A percentile compares a stretch with the other conserved stretches of the same genome.
Conservation (phyloP, 1,140 invertebrate genomes). For the Nephotettix cincticeps region DNA sequence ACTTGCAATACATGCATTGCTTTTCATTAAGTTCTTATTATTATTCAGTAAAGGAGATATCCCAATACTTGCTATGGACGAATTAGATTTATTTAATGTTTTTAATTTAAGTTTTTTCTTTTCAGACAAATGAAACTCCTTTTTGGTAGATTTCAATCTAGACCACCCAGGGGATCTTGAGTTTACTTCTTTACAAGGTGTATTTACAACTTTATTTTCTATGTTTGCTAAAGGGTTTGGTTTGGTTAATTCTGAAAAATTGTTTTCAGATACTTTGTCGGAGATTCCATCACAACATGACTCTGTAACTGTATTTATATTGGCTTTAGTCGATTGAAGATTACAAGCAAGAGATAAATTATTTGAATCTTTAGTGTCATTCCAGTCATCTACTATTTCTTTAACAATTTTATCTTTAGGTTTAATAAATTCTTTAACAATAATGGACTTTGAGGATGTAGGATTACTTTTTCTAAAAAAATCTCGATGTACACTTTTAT, state of each 20-base stretch:
- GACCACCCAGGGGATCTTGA: conserved; percentile 1
- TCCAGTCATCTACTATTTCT: neutral
- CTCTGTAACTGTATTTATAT: too few species aligned
- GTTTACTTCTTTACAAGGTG: neutral
- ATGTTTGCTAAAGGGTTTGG: neutral
- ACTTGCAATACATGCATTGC: too few species aligned
- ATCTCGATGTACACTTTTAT: neutral
- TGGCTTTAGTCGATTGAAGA: too few species aligned
- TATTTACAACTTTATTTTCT: neutral
- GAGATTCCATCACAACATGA: too few species aligned
- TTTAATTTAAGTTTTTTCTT: neutral
- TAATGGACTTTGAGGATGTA: neutral
- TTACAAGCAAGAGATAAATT: neutral
- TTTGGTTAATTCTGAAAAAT: neutral
- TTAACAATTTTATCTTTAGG: neutral
- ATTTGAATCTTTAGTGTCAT: neutral
- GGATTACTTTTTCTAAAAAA: neutral
- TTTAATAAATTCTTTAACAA: neutral
- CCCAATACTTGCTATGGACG: neutral
- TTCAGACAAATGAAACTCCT: conserved; percentile 3
- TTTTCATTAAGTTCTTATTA: too few species aligned
- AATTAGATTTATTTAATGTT: conserved; percentile 1
- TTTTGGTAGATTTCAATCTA: neutral
- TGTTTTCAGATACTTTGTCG: too few species aligned
- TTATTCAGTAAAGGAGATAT: neutral